A percentile compares a stretch with the other conserved stretches of the same genome.
Evolutionary conservation across 2,888 invertebrate species (phyloP).

Genomic region (Coecobrya sp.): DNA sequence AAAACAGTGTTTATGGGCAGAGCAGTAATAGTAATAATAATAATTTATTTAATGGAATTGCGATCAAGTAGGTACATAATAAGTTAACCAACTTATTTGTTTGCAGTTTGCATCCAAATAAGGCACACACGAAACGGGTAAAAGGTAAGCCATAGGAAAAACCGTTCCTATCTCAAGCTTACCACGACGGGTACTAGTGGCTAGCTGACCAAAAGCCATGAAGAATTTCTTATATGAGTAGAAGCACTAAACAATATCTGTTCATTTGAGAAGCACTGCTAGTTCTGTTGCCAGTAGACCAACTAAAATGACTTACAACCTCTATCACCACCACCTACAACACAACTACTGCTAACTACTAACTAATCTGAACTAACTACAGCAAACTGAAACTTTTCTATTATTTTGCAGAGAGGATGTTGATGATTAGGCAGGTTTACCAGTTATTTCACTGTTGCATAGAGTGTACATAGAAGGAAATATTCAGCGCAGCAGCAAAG

Average conservation of each 20-base stretch:
- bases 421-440: conserved; percentile 26
- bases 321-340: conserved; percentile 12
- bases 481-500: not conserved
- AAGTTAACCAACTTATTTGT: conserved; percentile 25
- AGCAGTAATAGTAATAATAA: not conserved
- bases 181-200: not conserved
- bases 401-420: conserved; percentile 4
- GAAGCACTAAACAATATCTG: too few species aligned
- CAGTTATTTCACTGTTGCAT: not conserved
- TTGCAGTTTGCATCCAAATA: conserved; percentile 31
- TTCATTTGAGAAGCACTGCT: not conserved
- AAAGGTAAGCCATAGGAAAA: not conserved
- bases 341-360: conserved; percentile 10
- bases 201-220: not conserved
- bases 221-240: not conserved
- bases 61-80: not conserved
- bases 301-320: conserved; percentile 41
- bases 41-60: conserved; percentile 26
- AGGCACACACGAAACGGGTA: not conserved
- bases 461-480: not conserved
- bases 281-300: not conserved
- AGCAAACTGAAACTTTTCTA: not conserved
- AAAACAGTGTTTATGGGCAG: conserved; percentile 5
- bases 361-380: conserved; percentile 25
- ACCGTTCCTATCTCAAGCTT: conserved; percentile 13